A percentile compares a stretch with the other conserved stretches of the same genome.
These are phyloP conservation scores for Thalpophila matura DNA, from an alignment of 2,888 invertebrate species.

Conservation along the genomic window DNA sequence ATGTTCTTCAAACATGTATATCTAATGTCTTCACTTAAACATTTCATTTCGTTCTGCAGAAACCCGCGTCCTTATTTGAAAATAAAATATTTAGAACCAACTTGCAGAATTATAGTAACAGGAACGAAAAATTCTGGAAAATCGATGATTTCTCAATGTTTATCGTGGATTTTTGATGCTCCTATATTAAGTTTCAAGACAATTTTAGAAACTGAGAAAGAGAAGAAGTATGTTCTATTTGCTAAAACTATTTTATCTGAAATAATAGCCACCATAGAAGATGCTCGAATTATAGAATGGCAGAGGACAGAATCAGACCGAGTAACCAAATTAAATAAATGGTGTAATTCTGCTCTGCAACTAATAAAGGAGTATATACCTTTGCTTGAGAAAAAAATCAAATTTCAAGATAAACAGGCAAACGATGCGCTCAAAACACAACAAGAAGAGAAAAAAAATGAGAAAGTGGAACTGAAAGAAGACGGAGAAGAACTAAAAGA, in stretches of 20 bases:
- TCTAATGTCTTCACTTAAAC: conserved; percentile 88
- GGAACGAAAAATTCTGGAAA: conserved; percentile 92
- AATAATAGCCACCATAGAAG: conserved; percentile 83
- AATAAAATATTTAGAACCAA: conserved; percentile 90
- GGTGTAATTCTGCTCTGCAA: conserved; percentile 72
- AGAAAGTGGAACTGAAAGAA: not conserved
- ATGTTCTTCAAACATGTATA: conserved; percentile 92
- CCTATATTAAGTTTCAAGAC: conserved; percentile 80
- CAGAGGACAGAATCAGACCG: conserved; percentile 80
- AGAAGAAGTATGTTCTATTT: conserved; percentile 74
- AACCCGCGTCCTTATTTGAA: conserved; percentile 92
- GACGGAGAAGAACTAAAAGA: conserved; percentile 18
- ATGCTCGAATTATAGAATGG: conserved; percentile 78
- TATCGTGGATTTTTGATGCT: conserved; percentile 89
- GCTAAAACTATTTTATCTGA: conserved; percentile 80
- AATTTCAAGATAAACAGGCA: conserved; percentile 37
- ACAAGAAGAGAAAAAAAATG: not conserved
- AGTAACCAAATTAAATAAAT: conserved; percentile 75
- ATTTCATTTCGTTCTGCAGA: conserved; percentile 88
- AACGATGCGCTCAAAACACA: conserved; percentile 1
- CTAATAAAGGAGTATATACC: conserved; percentile 70
- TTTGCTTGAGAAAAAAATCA: conserved; percentile 63
- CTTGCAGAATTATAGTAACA: conserved; percentile 91
- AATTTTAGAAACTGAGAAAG: conserved; percentile 70
- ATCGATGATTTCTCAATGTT: conserved; percentile 89